A percentile compares a stretch with the other conserved stretches of the same genome.
Evolutionary conservation across 2,797 vertebrate species (phyloP).

Genomic region (Pseudopleuronectes americanus): DNA sequence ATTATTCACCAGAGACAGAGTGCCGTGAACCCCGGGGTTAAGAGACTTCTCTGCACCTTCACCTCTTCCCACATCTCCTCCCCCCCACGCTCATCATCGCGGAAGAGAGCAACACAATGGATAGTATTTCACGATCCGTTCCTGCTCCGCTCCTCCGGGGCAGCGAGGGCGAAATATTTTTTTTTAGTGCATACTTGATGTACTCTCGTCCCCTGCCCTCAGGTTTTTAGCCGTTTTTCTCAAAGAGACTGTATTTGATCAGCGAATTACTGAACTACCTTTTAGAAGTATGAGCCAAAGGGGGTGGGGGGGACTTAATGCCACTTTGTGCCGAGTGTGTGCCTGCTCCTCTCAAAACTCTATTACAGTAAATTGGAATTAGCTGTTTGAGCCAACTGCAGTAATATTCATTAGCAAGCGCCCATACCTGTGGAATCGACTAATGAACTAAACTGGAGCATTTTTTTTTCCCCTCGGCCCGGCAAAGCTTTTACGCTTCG

Average conservation of each 20-base stretch:
- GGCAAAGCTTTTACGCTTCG: slow-evolving; percentile 18
- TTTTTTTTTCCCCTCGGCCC: slow-evolving; percentile 28
- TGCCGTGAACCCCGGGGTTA: slow-evolving; percentile 65
- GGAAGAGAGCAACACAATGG: slow-evolving; percentile 23
- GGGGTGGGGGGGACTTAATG: slow-evolving; percentile 39
- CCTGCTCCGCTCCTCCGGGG: slow-evolving; percentile 49
- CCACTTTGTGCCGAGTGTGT: slow-evolving; percentile 62
- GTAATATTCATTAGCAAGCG: slow-evolving; percentile 66
- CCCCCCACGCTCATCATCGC: slow-evolving; percentile 52
- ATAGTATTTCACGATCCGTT: slow-evolving; percentile 64
- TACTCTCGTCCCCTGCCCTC: slow-evolving; percentile 52
- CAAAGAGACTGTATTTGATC: slow-evolving; percentile 65
- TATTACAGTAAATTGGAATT: slow-evolving; percentile 71
- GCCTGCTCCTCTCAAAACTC: slow-evolving; percentile 60
- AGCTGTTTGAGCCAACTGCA: slow-evolving; percentile 63
- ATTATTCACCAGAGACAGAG: slow-evolving; percentile 79
- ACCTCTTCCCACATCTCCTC: slow-evolving; percentile 50
- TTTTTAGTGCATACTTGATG: slow-evolving; percentile 56
- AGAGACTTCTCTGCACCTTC: slow-evolving; percentile 51
- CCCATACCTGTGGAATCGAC: slow-evolving; percentile 54
- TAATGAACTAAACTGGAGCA: slow-evolving; percentile 51
- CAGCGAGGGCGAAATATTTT: slow-evolving; percentile 49
- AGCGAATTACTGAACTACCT: slow-evolving; percentile 68
- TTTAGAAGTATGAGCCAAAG: slow-evolving; percentile 47
- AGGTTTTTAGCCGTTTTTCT: slow-evolving; percentile 62